A percentile compares a stretch with the other conserved stretches of the same genome.
phyloP scores from a whole-genome alignment of 2,113 vertebrate species.

The Phaethornis superciliosus region DNA sequence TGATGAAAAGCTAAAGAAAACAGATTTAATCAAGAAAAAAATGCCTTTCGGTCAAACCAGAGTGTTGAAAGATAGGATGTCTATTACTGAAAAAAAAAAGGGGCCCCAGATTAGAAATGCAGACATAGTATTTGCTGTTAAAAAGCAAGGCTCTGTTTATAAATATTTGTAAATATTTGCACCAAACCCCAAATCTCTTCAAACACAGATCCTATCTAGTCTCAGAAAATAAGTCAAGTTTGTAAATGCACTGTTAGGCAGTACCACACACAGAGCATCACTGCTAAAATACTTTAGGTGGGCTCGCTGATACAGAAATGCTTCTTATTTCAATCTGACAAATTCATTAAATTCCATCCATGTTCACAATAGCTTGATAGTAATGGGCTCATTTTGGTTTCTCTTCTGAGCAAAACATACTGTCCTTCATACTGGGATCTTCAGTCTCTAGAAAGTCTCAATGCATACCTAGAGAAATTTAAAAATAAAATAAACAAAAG shows the following conservation, averaged over 20 bases:
- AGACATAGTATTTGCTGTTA: background rate
- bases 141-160: background rate
- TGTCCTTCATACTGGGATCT: background rate
- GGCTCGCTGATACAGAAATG: background rate
- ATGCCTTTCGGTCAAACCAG: background rate
- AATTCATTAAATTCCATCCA: background rate
- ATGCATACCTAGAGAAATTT: background rate
- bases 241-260: background rate
- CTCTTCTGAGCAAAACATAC: background rate
- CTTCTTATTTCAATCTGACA: background rate
- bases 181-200: background rate
- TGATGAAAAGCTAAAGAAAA: constrained; percentile 33
- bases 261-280: background rate
- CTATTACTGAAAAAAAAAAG: constrained; percentile 10
- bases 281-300: background rate
- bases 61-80: background rate
- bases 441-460: background rate
- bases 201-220: background rate
- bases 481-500: background rate
- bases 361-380: background rate
- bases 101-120: background rate
- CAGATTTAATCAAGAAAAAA: background rate
- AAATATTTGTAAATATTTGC: constrained; percentile 18
- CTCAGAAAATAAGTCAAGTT: background rate
- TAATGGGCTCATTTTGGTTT: background rate